phyloP scores from a whole-genome alignment of 2,113 vertebrate species.

The Bos taurus region ARS-UCD2.0 NC_037333.1:30623001-30623500 shows the following conservation, averaged over 20 bases:
- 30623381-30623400: neutral
- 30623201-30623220: neutral
- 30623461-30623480: neutral
- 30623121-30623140: neutral
- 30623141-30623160: neutral
- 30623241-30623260: neutral
- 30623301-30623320: neutral
- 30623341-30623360: neutral
- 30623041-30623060: neutral
- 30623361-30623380: neutral
- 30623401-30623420: slow-evolving; percentile 54
- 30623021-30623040: neutral
- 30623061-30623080: neutral
- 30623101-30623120: neutral
- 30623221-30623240: neutral
- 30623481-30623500: neutral
- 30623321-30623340: neutral
- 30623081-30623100: neutral
- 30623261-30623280: neutral
- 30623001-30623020: neutral
- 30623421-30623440: slow-evolving; percentile 45
- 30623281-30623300: neutral
- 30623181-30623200: neutral
- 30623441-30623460: slow-evolving; percentile 7
- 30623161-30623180: neutral